Evolutionary conservation across 2,888 invertebrate species (phyloP).

Genomic region (Pyrocoelia pectoralis): DNA sequence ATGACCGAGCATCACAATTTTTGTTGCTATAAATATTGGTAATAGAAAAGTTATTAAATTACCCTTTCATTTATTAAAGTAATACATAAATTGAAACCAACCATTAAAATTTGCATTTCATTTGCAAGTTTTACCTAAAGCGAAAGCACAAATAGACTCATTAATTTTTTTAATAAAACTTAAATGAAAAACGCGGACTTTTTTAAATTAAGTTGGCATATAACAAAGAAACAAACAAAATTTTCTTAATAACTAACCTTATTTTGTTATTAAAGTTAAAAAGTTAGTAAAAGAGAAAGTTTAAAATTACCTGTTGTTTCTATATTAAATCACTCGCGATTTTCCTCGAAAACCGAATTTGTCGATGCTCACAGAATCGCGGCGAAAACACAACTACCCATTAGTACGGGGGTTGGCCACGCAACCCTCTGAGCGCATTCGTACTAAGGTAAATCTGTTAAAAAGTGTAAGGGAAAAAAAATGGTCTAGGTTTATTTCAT

Average conservation of each 20-base stretch:
- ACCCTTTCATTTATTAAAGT: too few relatives aligned
- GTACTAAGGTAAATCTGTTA: slow-evolving; percentile 24
- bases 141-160: too few relatives aligned
- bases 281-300: slow-evolving; percentile 7
- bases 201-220: neutral
- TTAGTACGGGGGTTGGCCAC: slow-evolving; percentile 34
- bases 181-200: neutral
- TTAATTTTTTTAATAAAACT: too few relatives aligned
- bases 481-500: neutral
- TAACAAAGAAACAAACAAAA: neutral
- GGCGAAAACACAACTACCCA: slow-evolving; percentile 41
- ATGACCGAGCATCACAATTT: too few relatives aligned
- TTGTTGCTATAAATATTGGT: too few relatives aligned
- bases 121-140: too few relatives aligned
- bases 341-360: slow-evolving; percentile 15
- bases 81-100: too few relatives aligned
- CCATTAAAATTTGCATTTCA: too few relatives aligned
- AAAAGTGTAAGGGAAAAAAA: slow-evolving; percentile 9
- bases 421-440: slow-evolving; percentile 31
- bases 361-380: slow-evolving; percentile 39
- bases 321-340: slow-evolving; percentile 19
- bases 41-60: too few relatives aligned
- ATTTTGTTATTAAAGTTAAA: slow-evolving; percentile 3
- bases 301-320: slow-evolving; percentile 32
- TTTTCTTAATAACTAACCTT: neutral